Conservation (phyloP, 2,113 vertebrate species). For the Psephotus haematonotus region DNA sequence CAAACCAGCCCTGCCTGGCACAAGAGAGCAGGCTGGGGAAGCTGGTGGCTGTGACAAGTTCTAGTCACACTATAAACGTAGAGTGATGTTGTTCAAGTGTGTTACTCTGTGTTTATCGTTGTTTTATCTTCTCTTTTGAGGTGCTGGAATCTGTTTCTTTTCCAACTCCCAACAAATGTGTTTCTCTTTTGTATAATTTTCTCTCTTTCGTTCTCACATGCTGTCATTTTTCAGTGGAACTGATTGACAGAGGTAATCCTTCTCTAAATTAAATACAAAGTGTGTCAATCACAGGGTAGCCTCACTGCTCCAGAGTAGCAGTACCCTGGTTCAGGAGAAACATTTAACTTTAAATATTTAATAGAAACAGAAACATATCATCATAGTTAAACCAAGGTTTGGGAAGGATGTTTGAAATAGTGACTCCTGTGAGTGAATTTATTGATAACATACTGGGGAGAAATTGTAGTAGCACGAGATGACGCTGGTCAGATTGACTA, state of each 20-base stretch:
- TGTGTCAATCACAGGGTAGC: not conserved
- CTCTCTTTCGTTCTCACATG: slow-evolving; percentile 61
- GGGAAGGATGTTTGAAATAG: not conserved
- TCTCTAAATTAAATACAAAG: slow-evolving; percentile 21
- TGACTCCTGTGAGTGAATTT: not conserved
- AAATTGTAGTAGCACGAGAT: not conserved
- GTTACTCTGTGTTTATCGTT: not conserved
- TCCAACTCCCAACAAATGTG: not conserved
- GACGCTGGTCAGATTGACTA: not conserved
- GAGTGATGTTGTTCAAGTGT: not conserved
- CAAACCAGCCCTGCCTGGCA: not conserved
- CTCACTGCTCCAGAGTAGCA: not conserved
- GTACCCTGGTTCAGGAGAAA: not conserved
- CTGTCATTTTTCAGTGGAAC: slow-evolving; percentile 63
- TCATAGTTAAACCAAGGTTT: not conserved
- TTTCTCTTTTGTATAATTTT: slow-evolving; percentile 55
- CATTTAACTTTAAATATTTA: not conserved
- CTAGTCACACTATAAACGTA: fast-evolving
- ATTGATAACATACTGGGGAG: not conserved
- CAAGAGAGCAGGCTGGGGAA: not conserved
- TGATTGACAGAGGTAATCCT: slow-evolving; percentile 65
- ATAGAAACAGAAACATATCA: not conserved
- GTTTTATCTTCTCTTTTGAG: not conserved
- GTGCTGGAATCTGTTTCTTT: not conserved
- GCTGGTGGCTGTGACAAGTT: not conserved